Conservation (phyloP, 2,113 vertebrate genomes). For the Xerus inauris region DNA sequence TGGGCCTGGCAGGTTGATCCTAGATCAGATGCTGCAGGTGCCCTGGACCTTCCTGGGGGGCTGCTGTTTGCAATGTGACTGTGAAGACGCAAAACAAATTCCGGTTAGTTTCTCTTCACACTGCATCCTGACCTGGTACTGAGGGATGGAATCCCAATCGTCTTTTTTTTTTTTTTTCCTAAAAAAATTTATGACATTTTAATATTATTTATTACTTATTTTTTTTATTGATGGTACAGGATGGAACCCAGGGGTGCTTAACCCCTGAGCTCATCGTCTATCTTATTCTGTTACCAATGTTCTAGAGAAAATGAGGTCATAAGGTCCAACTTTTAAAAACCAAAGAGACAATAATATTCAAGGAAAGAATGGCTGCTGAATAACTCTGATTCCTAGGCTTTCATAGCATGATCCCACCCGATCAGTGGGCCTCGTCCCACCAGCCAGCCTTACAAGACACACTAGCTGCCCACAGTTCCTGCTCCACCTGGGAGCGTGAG, state of each 20-base stretch:
- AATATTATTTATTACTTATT: too few species aligned
- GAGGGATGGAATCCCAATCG: background rate
- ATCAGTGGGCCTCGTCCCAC: fast-evolving
- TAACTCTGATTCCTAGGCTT: fast-evolving
- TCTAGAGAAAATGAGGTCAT: background rate
- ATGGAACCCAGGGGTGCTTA: too few species aligned
- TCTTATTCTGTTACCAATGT: background rate
- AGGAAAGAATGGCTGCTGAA: background rate
- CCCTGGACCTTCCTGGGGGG: background rate
- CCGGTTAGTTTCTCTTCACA: fast-evolving
- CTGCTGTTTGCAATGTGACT: too few species aligned
- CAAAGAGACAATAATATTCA: background rate
- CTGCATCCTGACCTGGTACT: background rate
- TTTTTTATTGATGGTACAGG: too few species aligned
- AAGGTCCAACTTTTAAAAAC: background rate
- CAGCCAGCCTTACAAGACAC: background rate
- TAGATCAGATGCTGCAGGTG: background rate
- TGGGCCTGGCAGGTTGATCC: background rate
- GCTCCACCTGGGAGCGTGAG: background rate
- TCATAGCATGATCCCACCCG: background rate
- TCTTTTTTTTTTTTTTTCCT: too few species aligned
- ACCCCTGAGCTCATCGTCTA: too few species aligned
- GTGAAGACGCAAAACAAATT: background rate
- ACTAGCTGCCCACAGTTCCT: too few species aligned
- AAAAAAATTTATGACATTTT: too few species aligned